phyloP scores from a whole-genome alignment of 2,888 invertebrate genomes.

The Nephrotoma appendiculata region DNA sequence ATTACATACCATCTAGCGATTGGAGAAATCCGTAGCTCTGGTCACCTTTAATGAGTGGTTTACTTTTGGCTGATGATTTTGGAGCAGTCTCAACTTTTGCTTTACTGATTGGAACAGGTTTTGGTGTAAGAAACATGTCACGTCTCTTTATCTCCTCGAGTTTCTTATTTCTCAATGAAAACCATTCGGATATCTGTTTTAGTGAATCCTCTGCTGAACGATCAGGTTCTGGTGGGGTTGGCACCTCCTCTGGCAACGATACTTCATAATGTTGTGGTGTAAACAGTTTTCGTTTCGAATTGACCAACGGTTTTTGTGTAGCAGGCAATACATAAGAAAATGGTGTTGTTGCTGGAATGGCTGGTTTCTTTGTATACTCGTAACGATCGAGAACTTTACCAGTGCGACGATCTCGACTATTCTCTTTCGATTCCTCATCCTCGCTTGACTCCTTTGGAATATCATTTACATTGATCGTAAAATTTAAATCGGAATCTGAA shows the following conservation, averaged over 20 bases:
- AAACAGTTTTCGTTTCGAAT: constrained; percentile 21
- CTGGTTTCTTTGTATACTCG: constrained; percentile 19
- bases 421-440: background rate
- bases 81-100: constrained; percentile 10
- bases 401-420: constrained; percentile 7
- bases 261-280: constrained; percentile 21
- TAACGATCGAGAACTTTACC: constrained; percentile 22
- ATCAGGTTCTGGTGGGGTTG: background rate
- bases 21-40: constrained; percentile 23
- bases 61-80: constrained; percentile 5
- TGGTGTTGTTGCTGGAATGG: constrained; percentile 18
- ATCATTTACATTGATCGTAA: background rate
- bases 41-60: background rate
- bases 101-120: background rate
- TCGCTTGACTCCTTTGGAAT: background rate
- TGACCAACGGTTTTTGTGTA: constrained; percentile 10
- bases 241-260: background rate
- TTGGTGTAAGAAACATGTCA: background rate
- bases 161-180: background rate
- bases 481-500: background rate
- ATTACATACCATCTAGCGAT: constrained; percentile 23
- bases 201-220: background rate
- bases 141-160: background rate
- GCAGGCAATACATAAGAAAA: background rate
- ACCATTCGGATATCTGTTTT: background rate